A percentile compares a stretch with the other conserved stretches of the same genome.
Evolutionary conservation across 2,113 vertebrate species (phyloP).

Genomic region (Lepidiolamprologus cunningtoni): DNA sequence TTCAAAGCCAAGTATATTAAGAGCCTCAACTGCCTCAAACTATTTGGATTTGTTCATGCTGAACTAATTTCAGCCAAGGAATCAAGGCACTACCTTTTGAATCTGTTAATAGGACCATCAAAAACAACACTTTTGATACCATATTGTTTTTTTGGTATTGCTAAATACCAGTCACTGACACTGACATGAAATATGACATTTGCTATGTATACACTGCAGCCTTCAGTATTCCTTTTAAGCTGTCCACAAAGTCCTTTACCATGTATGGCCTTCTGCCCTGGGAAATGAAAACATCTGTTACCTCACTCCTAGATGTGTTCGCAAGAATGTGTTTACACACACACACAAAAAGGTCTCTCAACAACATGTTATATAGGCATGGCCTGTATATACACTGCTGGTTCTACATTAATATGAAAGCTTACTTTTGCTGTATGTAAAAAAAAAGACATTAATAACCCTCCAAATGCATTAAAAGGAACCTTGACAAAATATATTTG

Average conservation of each 20-base stretch:
- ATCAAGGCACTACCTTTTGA: neutral
- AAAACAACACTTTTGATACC: neutral
- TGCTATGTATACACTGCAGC: neutral
- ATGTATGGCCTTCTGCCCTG: conserved; percentile 17
- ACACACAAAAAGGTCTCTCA: neutral
- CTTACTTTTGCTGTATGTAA: neutral
- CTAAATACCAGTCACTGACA: neutral
- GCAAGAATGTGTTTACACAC: conserved; percentile 9
- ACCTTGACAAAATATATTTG: neutral
- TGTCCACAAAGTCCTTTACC: neutral
- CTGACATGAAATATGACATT: neutral
- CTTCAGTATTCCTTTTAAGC: neutral
- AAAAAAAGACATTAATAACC: neutral
- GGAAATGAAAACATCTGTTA: conserved; percentile 17
- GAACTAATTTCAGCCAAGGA: neutral
- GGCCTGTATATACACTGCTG: neutral
- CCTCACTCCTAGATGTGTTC: neutral
- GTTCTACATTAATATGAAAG: neutral
- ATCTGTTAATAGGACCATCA: neutral
- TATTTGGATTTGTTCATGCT: neutral
- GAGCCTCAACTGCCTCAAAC: neutral
- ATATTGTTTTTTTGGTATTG: neutral
- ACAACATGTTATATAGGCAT: neutral
- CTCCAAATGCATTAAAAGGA: neutral
- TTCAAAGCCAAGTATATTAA: neutral